Base-by-base conservation (phyloP, 2,888 invertebrate genomes). In the Seira musarum region DNA sequence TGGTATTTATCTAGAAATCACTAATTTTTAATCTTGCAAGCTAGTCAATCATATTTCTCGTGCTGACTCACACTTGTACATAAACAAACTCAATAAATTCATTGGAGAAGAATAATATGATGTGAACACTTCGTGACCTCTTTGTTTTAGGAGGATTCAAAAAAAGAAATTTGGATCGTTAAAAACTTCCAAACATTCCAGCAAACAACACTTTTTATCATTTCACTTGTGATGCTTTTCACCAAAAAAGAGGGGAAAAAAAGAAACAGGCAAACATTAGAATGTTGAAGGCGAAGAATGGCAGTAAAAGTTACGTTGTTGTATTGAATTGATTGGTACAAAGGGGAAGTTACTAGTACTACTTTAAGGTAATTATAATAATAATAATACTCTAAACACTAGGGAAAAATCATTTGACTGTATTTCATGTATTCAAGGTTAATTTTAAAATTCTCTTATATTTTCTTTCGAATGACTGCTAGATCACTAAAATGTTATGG, bases 21-120 rank as follows among this genome's bases (percentile, higher is more conserved):
- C 53, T 53, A 53, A 8, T 53, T 53, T 3, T 2, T 53, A n/a
- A 53, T 53, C 15, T 17, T 53, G 53, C 53, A 53, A 15, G 17
- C 53, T 53, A 53, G 15, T 17, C 15, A 53, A 53, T 53, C 3
- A 53, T 53, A n/a, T 17, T 53, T 53, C 15, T 53, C 53, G 53
- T 53, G 53, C 30, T 30, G 53, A 53, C 30, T 30, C 6, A 53
- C 53, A 53, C 53, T 53, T 53, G 53, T 53, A n/a, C 53, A 53
- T 53, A 8, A 2, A 30, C 8, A 30, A 30, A 30, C 30, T 30
- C 2, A 30, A 30, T 30, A 30, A n/a, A 53, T 53, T 40, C 40
- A 53, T 8, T 53, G 30, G 17, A 53, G 17, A 53, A 15, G 53
- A 13, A 13, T 53, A 8, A 3, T 17, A 2, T 53, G 53, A 30